These are phyloP conservation scores for Drosophila limbata DNA, from an alignment of 2,888 invertebrate genomes.

Conservation along the genomic window DNA sequence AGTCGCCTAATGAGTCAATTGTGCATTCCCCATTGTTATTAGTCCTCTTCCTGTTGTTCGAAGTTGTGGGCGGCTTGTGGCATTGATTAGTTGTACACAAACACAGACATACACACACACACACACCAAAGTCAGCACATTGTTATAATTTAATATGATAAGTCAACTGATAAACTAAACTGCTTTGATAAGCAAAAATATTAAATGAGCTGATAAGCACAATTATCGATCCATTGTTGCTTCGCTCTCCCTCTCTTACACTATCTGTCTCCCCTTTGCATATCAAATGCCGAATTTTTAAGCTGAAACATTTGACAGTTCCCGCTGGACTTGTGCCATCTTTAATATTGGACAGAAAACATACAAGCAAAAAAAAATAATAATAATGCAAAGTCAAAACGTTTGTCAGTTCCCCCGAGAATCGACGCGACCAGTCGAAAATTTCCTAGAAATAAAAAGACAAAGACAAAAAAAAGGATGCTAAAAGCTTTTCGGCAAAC, in stretches of 20 bases:
- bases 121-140: constrained; percentile 55
- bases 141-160: constrained; percentile 75
- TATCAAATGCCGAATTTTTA: constrained; percentile 49
- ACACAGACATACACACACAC: constrained; percentile 17
- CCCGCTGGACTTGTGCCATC: constrained; percentile 49
- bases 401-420: constrained; percentile 45
- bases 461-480: constrained; percentile 42
- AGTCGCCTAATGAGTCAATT: constrained; percentile 80
- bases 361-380: constrained; percentile 18
- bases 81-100: constrained; percentile 68
- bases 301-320: constrained; percentile 52
- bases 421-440: constrained; percentile 29
- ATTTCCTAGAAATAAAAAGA: constrained; percentile 6
- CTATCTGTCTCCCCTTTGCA: neutral
- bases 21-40: constrained; percentile 61
- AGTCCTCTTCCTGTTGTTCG: constrained; percentile 23
- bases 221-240: constrained; percentile 70
- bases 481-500: constrained; percentile 77
- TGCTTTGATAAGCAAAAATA: constrained; percentile 74
- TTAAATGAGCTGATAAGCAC: constrained; percentile 71
- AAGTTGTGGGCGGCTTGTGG: constrained; percentile 60
- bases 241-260: neutral
- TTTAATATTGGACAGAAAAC: constrained; percentile 41
- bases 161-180: constrained; percentile 65
- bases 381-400: constrained; percentile 52